Evolutionary conservation across 2,113 vertebrate genomes (phyloP), one percentile per base, ranked within the genome.

Genomic region (Plestiodon gilberti): DNA sequence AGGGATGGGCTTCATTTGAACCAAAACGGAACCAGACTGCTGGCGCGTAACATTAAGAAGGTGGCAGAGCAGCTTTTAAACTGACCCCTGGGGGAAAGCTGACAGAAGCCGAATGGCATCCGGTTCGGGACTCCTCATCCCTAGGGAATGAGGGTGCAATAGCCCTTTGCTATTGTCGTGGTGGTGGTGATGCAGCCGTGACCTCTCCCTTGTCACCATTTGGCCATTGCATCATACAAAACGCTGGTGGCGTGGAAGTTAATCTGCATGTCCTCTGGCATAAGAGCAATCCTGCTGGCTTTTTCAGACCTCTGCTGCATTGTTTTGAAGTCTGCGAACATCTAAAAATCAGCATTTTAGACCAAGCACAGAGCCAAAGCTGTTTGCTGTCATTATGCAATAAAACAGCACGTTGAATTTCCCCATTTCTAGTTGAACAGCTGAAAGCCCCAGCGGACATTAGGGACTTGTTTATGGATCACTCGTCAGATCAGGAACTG

Each of bases 351-450:
- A 90, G 91, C 90, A n/a, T 89, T 91, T 93, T 91, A 92, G 81
- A 10, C 85, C 35, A 90, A 0, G 28, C 89, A 76, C 64, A 0
- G 23, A 89, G 91, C 94, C 95, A 92, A 84, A 93, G 88, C 91
- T 13, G 79, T 91, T 92, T 94, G 92, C 92, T 94, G 94, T 86
- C 89, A 22, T 62, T 52, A 8, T 93, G 85, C 89, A 95, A 96
- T 92, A 91, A 95, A 95, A 77, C 78, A 86, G 89, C 83, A 35
- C 77, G 76, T 78, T 87, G 92, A 89, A 77, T 43, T 86, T 87
- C 83, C n/a, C 86, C 84, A 90, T 35, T 90, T 95, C 90, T 90
- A 94, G 91, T 84, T 89, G 95, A 94, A 93, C 94, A 94, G 95
- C 91, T 89, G 73, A 92, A 90, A 93, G 70, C 91, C 93, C 91